These are phyloP conservation scores for Eupleurogrammus muticus DNA, from an alignment of 2,797 vertebrate genomes.

Conservation along the genomic window DNA sequence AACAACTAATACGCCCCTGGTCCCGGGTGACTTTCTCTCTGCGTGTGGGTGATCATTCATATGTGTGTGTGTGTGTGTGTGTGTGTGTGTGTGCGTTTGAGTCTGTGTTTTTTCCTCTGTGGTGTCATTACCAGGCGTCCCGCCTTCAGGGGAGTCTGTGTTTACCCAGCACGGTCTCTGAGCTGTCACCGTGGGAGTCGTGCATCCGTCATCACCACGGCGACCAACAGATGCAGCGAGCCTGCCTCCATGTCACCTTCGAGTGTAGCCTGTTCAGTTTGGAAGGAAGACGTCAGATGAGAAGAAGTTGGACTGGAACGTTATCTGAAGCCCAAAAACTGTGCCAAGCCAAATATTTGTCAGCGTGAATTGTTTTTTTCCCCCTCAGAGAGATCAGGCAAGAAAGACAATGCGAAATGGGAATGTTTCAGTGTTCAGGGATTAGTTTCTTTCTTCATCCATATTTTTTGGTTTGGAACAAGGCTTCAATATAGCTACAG, in stretches of 20 bases:
- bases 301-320: background rate
- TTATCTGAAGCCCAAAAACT: no score
- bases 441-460: background rate
- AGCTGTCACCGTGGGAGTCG: conserved; percentile 63
- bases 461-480: background rate
- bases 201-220: conserved; percentile 48
- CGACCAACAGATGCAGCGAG: conserved; percentile 50
- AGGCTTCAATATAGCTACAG: no score
- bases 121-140: conserved; percentile 81
- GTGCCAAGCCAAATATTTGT: background rate
- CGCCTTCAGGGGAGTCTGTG: conserved; percentile 72
- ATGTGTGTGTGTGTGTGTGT: conserved; percentile 6
- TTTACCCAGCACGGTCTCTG: conserved; percentile 79
- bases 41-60: conserved; percentile 11
- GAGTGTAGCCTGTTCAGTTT: conserved; percentile 14
- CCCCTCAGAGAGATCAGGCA: background rate
- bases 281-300: conserved; percentile 8
- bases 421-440: background rate
- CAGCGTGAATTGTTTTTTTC: background rate
- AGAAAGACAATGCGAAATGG: background rate
- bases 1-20: conserved; percentile 38
- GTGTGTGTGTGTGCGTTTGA: background rate
- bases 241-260: conserved; percentile 50
- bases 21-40: conserved; percentile 37
- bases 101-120: conserved; percentile 59